Evolutionary conservation across 2,113 vertebrate species (phyloP), one percentile per base, ranked within the genome.

Genomic region (Mus pahari): DNA sequence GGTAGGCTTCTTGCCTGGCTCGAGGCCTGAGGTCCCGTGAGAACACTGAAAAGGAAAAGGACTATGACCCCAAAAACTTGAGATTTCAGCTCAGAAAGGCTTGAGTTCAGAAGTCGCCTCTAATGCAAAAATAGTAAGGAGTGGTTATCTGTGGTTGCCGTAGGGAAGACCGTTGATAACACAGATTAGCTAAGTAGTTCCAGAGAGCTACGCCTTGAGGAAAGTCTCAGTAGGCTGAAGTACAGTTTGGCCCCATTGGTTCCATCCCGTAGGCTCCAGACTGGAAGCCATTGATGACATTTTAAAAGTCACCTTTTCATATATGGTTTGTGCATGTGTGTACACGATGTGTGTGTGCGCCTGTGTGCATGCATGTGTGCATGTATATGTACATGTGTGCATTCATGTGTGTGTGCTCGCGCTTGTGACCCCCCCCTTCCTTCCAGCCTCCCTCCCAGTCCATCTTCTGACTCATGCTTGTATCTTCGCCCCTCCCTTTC

Each of bases 321-420:
- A 39, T 77, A 48, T 48, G 7, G 8, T 58, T n/a, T n/a, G 26
- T 26, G 73, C 62, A 3, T 78, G 28, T 78, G 16, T 53, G 31
- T 78, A 45, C 31, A 6, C 53, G 1, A 2, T 33, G 42, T 19
- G 48, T 28, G 10, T 42, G 71, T 24, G 1, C 42, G 1, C 42
- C 3, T 78, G 48, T 48, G 2, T 77, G 24, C 31, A 7, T 50
- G 28, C 17, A 0, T 50, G 3, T 19, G 2, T 19, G 3, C 10
- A 2, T 42, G 28, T 50, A 45, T 50, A 26, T 50, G 28, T 68
- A 11, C 6, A 13, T 31, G 28, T 66, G 28, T 66, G 64, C 1
- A 22, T 64, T 10, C 2, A 6, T 33, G 68, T 16, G 5, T 19
- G 9, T 55, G 33, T 58, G 48, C 48, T 6, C 5, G 48, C 48